Evolutionary conservation across 2,113 vertebrate genomes (phyloP).

Genomic region (Halichoeres trimaculatus): DNA sequence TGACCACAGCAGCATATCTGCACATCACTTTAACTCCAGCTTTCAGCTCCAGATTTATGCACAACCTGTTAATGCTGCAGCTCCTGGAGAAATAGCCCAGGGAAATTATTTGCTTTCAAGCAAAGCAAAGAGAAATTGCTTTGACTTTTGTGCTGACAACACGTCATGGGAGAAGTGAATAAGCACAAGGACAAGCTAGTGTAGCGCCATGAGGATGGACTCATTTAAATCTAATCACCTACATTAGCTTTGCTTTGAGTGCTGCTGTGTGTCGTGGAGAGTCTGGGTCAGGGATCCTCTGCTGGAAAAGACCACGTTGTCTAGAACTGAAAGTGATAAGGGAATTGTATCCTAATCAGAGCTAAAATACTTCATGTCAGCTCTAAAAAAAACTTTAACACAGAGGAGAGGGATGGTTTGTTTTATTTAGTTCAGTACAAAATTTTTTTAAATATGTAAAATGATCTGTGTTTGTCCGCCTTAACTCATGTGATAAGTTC

Average conservation of each 20-base stretch:
- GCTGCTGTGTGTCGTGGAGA: slow-evolving; percentile 8
- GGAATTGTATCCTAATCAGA: no score
- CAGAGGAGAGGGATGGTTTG: no score
- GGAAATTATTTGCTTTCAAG: slow-evolving; percentile 68
- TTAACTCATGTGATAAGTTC: no score
- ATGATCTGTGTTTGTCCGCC: no score
- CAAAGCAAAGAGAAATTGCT: slow-evolving; percentile 70
- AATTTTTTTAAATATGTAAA: no score
- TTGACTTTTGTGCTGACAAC: slow-evolving; percentile 66
- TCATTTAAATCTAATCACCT: slow-evolving; percentile 66
- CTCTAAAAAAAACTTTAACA: no score
- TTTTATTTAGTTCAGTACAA: no score
- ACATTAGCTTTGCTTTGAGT: slow-evolving; percentile 44
- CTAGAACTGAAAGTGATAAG: neutral
- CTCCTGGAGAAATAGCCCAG: slow-evolving; percentile 43
- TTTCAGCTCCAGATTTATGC: slow-evolving; percentile 19
- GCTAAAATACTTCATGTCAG: no score
- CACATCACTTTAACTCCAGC: neutral
- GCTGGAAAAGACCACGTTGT: slow-evolving; percentile 5
- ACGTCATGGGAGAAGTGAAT: slow-evolving; percentile 47
- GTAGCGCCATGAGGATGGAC: slow-evolving; percentile 60
- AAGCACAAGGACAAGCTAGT: slow-evolving; percentile 54
- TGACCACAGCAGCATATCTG: slow-evolving; percentile 14
- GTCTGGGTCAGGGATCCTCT: neutral
- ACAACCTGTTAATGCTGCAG: slow-evolving; percentile 46